Evolutionary conservation across 2,888 invertebrate species (phyloP), one percentile per base, ranked within the genome.

Genomic region (Acanthosepion lycidas): DNA sequence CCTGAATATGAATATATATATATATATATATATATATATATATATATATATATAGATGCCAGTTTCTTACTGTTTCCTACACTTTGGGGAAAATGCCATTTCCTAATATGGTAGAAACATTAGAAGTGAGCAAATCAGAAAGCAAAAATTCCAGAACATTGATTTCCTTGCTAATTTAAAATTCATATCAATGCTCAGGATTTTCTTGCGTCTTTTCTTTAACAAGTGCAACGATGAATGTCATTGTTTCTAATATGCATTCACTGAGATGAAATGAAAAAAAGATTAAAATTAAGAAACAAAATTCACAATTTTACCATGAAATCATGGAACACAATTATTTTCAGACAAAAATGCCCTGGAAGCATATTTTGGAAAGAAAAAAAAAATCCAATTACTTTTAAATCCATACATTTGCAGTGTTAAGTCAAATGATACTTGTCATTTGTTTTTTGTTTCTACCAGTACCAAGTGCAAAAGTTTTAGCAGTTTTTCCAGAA

Each of bases 161-260:
- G 78, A 78, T 78, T 78, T 78, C 78, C n/a, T 78, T 78, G n/a
- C n/a, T 33, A 78, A 78, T 78, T 78, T 78, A 78, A 78, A 78
- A 78, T 78, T 78, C 78, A 78, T 78, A n/a, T 78, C 78, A 33
- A n/a, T n/a, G n/a, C 33, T 78, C 78, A 78, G 33, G 78, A 78
- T 33, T 78, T 78, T 78, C 18, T 33, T 9, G 28, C n/a, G 12
- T n/a, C 9, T 78, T n/a, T 78, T n/a, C 6, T 64, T 26, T 8
- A 23, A 64, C 78, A 78, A 15, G 0, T 33, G 78, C 78, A 28
- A 78, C 28, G n/a, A 33, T 78, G 78, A 78, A 78, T 78, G 33
- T 78, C 78, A 78, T 78, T 78, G 78, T 78, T 78, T 78, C 28
- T 78, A 28, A 78, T 8, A 26, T 28, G 33, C 78, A 33, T 78